Base-by-base conservation (phyloP, 2,113 vertebrate genomes). In the Tupaia tana region DNA sequence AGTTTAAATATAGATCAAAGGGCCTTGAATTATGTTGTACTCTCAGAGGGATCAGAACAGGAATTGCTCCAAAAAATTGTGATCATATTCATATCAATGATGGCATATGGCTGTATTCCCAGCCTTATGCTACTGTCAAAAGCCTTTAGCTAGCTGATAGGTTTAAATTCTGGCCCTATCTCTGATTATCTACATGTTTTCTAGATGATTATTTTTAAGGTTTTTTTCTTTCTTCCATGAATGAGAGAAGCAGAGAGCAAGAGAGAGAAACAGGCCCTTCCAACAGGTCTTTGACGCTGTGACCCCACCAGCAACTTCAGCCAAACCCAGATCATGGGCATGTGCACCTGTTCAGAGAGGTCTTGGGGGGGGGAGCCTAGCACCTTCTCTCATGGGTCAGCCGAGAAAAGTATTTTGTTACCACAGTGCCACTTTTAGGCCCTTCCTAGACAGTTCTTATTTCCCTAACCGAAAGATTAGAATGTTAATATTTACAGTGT, bases 1-100 rank as follows among this genome's bases (percentile, higher is more conserved):
- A 86, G 19, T 93, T 89, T 93, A 94, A 91, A 96, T 96, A 61
- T 89, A 79, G 31, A 75, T 63, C 83, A 34, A 84, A 90, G 34
- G 1, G 9, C 29, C 15, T 95, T 90, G 31, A 89, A 78, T 89
- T 96, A 93, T 87, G 56, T 78, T 81, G 29, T 83, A 94, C 52
- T 79, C 71, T 89, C 67, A 93, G 66, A 89, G 89, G 29, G 52
- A 84, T 4, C 52, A 90, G 15, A 81, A 31, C 16, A 96, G 31
- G 56, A 95, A 92, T 19, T 73, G 18, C 64, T 92, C 86, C 15
- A 67, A 87, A 93, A 90, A 71, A 12, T 27, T 74, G 52, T 75
- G 20, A 64, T 84, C 10, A 34, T 91, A 7, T 70, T 94, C 19
- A n/a, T n/a, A 56, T 89, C 24, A 66, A 2, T 71, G 71, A 80